phyloP scores from a whole-genome alignment of 2,888 invertebrate genomes.

The Lycaena phlaeas region DNA sequence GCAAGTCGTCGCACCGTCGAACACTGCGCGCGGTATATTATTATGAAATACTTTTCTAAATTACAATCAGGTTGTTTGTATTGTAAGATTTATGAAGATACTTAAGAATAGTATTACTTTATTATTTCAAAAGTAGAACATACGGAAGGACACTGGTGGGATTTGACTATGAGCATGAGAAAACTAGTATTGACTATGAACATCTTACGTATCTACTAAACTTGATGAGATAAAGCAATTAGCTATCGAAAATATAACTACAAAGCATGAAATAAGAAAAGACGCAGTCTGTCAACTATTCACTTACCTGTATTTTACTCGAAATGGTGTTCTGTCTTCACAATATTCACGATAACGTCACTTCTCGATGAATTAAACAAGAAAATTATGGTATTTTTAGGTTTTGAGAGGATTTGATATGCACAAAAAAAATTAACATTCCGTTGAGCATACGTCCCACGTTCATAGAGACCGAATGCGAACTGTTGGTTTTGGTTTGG shows the following conservation, averaged over 20 bases:
- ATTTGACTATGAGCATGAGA: background rate
- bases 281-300: conserved; percentile 66
- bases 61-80: conserved; percentile 8
- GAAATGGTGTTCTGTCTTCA: conserved; percentile 50
- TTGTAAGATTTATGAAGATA: conserved; percentile 9
- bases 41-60: conserved; percentile 47
- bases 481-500: conserved; percentile 67
- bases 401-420: conserved; percentile 62
- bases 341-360: conserved; percentile 57
- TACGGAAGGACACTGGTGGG: conserved; percentile 27
- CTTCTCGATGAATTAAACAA: conserved; percentile 44
- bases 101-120: conserved; percentile 1
- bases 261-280: conserved; percentile 53
- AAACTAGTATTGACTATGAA: background rate
- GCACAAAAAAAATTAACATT: conserved; percentile 69
- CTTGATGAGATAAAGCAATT: conserved; percentile 2
- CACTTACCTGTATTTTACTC: conserved; percentile 65
- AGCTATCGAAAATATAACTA: conserved; percentile 25
- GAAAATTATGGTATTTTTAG: conserved; percentile 65
- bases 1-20: conserved; percentile 48
- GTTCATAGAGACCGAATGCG: conserved; percentile 72
- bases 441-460: conserved; percentile 62
- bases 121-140: conserved; percentile 25
- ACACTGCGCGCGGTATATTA: conserved; percentile 45
- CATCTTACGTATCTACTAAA: conserved; percentile 7